A percentile compares a stretch with the other conserved stretches of the same genome.
Conservation (phyloP, 2,888 invertebrate species). For the Andricus curvator region DNA sequence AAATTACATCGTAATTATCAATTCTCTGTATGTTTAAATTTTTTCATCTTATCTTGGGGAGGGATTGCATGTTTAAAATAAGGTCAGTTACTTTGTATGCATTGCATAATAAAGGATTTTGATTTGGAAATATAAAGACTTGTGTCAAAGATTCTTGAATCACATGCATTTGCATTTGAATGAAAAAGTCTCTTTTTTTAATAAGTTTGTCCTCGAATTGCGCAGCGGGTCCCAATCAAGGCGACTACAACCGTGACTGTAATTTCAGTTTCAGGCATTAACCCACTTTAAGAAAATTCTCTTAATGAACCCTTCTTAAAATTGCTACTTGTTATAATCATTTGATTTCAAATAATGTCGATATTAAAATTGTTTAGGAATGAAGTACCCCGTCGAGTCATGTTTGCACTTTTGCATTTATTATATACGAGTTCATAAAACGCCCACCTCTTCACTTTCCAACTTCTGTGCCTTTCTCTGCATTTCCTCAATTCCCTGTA, state of each 20-base stretch:
- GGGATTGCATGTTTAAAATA: neutral
- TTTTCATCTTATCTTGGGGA: neutral
- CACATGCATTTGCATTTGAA: conserved; percentile 16
- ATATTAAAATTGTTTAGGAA: neutral
- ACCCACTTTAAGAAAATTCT: conserved; percentile 5
- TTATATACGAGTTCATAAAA: conserved; percentile 13
- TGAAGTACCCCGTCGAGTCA: neutral
- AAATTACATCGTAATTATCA: too few species aligned
- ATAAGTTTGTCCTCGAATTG: conserved; percentile 25
- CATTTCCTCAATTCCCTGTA: conserved; percentile 31
- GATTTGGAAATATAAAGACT: neutral
- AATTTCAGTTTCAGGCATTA: neutral
- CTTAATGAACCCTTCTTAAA: neutral
- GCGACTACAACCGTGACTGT: conserved; percentile 12
- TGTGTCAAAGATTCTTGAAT: neutral
- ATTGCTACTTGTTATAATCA: neutral
- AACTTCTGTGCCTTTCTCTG: conserved; percentile 34
- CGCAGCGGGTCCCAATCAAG: conserved; percentile 12
- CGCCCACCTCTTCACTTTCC: conserved; percentile 37
- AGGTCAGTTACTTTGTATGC: neutral
- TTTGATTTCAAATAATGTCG: neutral
- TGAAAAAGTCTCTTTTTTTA: neutral
- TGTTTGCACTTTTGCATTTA: conserved; percentile 15
- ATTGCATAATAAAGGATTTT: neutral
- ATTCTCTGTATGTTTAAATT: neutral